Base-by-base conservation (phyloP, 2,113 vertebrate species). In the Chionomys nivalis region DNA sequence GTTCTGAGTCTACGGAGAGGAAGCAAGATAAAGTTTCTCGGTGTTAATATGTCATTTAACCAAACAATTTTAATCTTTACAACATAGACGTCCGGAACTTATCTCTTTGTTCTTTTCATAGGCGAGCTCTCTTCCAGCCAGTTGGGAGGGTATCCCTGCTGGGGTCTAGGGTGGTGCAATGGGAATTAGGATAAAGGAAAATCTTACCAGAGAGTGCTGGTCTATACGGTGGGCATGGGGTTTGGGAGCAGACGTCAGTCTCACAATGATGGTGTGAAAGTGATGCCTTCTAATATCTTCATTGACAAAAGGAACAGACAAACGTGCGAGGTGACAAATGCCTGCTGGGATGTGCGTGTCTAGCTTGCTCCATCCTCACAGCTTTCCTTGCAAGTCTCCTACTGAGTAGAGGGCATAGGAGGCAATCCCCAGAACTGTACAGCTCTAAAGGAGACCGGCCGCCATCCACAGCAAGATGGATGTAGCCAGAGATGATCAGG, bases 81-180 rank as follows among this genome's bases (percentile, higher is more conserved):
- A 36, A 42, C 58, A 19, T 5, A 42, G 55, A 0, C 10, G 23
- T 36, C 23, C 13, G 1, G 12, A 23, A 9, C 9, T 4, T 42
- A 31, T 17, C 39, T 0, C 26, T 10, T 12, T 55, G n/a, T 44
- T 73, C 1, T 61, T 44, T 83, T 28, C 47, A 16, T 7, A 55
- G 44, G 31, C 81, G 33, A 31, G 36, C 19, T 1, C 1, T 3
- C 19, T 3, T 9, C 72, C 26, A 16, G 42, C 7, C 1, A 6
- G 5, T 23, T 4, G 26, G 55, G 23, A 63, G 55, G 73, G 39
- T 6, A 2, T 2, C 36, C 10, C 1, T 76, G 24, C 24, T 2
- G 3, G 8, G 11, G 19, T 21, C 19, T 5, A 28, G 26, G 11
- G 7, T 0, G 8, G 3, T 7, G 1, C 1, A 12, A 24, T 2